phyloP scores from a whole-genome alignment of 2,113 vertebrate species.

The Gymnorhina tibicen region DNA sequence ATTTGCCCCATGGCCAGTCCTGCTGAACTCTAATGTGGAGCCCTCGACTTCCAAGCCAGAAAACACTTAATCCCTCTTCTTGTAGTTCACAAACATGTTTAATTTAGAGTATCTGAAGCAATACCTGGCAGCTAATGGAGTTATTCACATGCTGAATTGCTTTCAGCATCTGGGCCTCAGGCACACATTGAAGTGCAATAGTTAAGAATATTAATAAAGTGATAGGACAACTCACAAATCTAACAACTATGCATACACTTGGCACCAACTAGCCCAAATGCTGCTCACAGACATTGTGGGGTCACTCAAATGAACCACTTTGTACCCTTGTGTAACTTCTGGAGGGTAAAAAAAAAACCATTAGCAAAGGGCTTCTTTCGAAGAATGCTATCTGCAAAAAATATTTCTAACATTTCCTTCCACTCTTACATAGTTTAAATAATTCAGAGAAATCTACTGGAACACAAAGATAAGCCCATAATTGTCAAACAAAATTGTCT shows the following conservation, averaged over 20 bases:
- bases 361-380: neutral
- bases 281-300: neutral
- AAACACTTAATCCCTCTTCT: neutral
- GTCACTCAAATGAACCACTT: neutral
- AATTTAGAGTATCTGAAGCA: neutral
- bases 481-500: neutral
- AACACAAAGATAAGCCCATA: neutral
- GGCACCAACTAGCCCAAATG: neutral
- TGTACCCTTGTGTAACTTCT: neutral
- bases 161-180: neutral
- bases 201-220: neutral
- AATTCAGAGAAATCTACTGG: neutral
- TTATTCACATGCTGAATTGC: neutral
- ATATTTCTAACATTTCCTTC: neutral
- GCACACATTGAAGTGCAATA: neutral
- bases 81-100: neutral
- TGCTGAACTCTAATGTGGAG: neutral
- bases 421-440: neutral
- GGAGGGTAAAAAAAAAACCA: fast-evolving
- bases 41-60: neutral
- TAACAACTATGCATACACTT: neutral
- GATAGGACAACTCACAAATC: neutral
- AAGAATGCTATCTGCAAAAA: neutral
- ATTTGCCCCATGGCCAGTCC: neutral
- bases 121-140: neutral